Base-by-base conservation (phyloP, 1,140 invertebrate species). In the Steinernema feltiae region DNA sequence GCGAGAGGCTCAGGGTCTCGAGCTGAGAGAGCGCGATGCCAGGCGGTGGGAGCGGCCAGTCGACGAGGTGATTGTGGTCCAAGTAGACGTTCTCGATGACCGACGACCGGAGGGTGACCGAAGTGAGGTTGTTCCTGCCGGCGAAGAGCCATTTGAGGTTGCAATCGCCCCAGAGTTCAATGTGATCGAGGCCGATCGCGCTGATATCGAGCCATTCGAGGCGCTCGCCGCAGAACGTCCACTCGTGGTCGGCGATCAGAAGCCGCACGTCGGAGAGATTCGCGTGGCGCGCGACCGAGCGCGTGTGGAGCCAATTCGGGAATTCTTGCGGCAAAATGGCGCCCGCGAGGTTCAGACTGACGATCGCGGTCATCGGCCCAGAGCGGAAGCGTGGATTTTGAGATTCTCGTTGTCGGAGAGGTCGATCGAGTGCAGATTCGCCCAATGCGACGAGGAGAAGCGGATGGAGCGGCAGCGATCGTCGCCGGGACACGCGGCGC, bases 201-300 rank as follows among this genome's bases (percentile, higher is more conserved):
- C 41, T 72, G 21, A 78, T 78, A 41, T 78, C 77, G 7, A 78
- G 29, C 21, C 71, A 78, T 24, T 78, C 70, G 12, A 78, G 48
- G 46, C 35, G 46, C 46, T 77, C 32, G 1, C 73, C 73, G 53
- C 77, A 78, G 27, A 69, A 30, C 0, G 41, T 73, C 77, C 77
- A 78, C 17, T 70, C 41, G 74, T 73, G 69, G 24, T 78, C 77
- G 3, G 32, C 31, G 7, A 72, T 35, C 32, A 71, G 74, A 27
- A 78, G 70, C 72, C 70, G 29, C 12, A 76, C 48, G n/a, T 76
- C 69, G 53, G 76, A 70, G 31, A 78, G 29, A 73, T 76, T 74
- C 2, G 75, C 41, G 24, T 63, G 53, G 3, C 53, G 53, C 15
- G 53, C 53, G 24, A 21, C 15, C 7, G 53, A 63, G 12, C 3